A percentile compares a stretch with the other conserved stretches of the same genome.
These are phyloP conservation scores for Cabera pusaria DNA, from an alignment of 2,888 invertebrate species.

Conservation along the genomic window DNA sequence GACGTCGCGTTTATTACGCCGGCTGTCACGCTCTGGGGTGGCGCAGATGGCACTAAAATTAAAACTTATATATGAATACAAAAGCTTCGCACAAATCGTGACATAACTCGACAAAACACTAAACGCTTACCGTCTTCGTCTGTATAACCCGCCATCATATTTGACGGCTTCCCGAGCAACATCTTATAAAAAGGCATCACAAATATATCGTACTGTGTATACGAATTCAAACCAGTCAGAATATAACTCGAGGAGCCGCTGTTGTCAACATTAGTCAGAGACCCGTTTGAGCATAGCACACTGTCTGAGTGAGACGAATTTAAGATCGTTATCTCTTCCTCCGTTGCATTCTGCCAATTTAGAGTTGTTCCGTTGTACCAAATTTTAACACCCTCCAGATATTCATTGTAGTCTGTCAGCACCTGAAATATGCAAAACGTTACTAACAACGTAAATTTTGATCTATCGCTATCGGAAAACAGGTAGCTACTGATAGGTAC, in stretches of 20 bases:
- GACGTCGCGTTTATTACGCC: conserved; percentile 92
- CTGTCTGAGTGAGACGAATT: conserved; percentile 55
- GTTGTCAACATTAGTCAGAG: conserved; percentile 87
- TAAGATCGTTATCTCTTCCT: conserved; percentile 55
- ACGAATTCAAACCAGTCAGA: conserved; percentile 90
- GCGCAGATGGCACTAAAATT: conserved; percentile 88
- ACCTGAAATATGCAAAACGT: conserved; percentile 55
- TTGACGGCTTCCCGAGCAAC: conserved; percentile 96
- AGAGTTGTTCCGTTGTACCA: conserved; percentile 77
- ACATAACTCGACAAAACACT: conserved; percentile 5
- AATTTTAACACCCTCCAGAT: conserved; percentile 88
- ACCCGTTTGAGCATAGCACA: conserved; percentile 80
- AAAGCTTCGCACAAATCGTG: conserved; percentile 1
- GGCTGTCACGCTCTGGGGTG: conserved; percentile 90
- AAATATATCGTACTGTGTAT: conserved; percentile 95
- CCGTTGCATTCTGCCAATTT: conserved; percentile 70
- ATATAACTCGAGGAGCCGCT: conserved; percentile 88
- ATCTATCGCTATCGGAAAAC: conserved; percentile 17
- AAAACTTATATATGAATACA: conserved; percentile 32
- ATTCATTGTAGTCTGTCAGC: conserved; percentile 79
- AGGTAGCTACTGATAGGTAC: conserved; percentile 48
- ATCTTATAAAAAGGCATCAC: conserved; percentile 94
- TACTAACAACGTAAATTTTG: conserved; percentile 15
- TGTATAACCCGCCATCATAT: conserved; percentile 93
- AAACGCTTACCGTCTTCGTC: conserved; percentile 88